Base-by-base conservation (phyloP, 2,113 vertebrate species). In the Callaeas wilsoni region DNA sequence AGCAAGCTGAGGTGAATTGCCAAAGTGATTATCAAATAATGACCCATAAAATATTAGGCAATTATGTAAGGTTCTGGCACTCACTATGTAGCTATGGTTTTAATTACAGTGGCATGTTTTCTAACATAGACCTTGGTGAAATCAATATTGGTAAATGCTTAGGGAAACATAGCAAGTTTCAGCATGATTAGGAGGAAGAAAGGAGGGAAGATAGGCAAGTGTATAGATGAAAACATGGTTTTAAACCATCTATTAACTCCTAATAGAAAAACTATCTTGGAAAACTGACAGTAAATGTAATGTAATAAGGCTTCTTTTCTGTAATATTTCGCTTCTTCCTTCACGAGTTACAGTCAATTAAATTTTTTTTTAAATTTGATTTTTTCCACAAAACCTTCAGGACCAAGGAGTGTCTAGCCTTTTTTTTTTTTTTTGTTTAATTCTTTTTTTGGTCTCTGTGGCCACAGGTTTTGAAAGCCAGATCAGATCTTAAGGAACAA, bases 371-470 rank as follows among this genome's bases (percentile, higher is more conserved):
- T 27, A 1, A 53, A 50, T 37, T 71, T 3, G 0, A 7, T 87
- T 68, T 90, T 93, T 53, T 69, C 35, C 46, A 52, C 35, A 88
- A 67, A 32, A 21, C 8, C 10, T 68, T 82, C 30, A 69, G 41
- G 41, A 41, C 27, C 35, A 56, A 81, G 42, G 2, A 5, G 4
- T 15, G 4, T 67, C n/a, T 33, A 20, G 26, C 4, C 1, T 6
- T 25, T 62, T 18, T 23, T n/a, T 21, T 14, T 77, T 10, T 29
- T 46, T 33, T 23, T 32, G 20, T 9, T 16, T 17, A 12, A 30
- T 6, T 18, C 2, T 9, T 2, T 19, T 55, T 15, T 49, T 50
- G 1, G 7, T 41, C 0, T 49, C 8, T 42, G 20, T 37, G 22
- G 33, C 25, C 35, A 57, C 16, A 46, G 47, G 25, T 63, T 89